Percentiles rank a stretch among this genome's conserved stretches.
These are phyloP conservation scores for Fragum sueziense DNA, from an alignment of 2,888 invertebrate species.

Conservation along the genomic window DNA sequence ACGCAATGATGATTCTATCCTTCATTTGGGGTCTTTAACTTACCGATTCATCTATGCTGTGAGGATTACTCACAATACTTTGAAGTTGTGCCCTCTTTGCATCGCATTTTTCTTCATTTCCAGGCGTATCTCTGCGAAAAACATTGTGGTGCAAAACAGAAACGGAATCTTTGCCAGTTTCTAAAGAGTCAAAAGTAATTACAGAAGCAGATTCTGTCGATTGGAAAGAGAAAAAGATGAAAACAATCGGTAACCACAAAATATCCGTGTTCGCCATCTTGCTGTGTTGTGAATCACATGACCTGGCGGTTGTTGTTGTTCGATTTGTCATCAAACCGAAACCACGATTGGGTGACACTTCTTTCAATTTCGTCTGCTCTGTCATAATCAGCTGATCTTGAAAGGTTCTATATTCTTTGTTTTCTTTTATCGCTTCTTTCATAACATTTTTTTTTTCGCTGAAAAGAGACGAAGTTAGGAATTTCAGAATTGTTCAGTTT, in stretches of 20 bases:
- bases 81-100: constrained; percentile 3
- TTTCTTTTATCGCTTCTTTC: too few relatives aligned
- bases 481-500: neutral
- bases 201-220: neutral
- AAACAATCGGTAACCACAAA: neutral
- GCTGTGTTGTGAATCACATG: constrained; percentile 56
- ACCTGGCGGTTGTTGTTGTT: constrained; percentile 22
- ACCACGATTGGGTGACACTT: too few relatives aligned
- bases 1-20: neutral
- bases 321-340: neutral
- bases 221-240: neutral
- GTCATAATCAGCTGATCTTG: too few relatives aligned
- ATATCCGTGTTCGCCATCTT: constrained; percentile 54
- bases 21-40: neutral
- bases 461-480: too few relatives aligned
- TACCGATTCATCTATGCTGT: constrained; percentile 13
- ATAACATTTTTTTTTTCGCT: too few relatives aligned
- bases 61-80: neutral
- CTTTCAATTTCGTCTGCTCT: too few relatives aligned
- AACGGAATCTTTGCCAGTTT: neutral
- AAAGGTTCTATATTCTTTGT: too few relatives aligned
- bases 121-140: constrained; percentile 16
- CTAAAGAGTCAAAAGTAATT: neutral
- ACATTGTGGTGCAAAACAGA: constrained; percentile 17
- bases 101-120: constrained; percentile 20